Base-by-base conservation (phyloP, 2,797 vertebrate species). In the Microcaecilia unicolor region DNA sequence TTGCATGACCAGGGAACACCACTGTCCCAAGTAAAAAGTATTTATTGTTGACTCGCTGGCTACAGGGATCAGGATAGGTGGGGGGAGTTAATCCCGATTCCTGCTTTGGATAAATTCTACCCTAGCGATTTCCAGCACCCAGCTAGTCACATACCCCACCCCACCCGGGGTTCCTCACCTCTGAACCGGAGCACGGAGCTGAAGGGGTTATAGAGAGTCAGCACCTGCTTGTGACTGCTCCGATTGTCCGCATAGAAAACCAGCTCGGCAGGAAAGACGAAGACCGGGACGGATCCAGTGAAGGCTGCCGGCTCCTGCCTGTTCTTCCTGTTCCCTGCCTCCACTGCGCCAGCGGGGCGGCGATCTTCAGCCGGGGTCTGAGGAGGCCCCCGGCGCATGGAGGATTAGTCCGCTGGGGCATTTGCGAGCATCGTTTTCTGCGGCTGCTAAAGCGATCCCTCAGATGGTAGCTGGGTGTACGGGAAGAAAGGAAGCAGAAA, bases 151-250 rank as follows among this genome's bases (percentile, higher is more conserved):
- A n/a, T n/a, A n/a, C n/a, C n/a, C 14, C 20, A 4, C 12, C 26
- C 12, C 18, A 2, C 18, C 12, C 3, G 31, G 40, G 36, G 26
- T 2, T n/a, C 18, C 36, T 63, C 34, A 64, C 71, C 67, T 71
- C 65, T 76, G 56, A 78, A 84, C 34, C 37, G 54, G 29, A 83
- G 64, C 14, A 38, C 67, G 24, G 69, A 72, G 51, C 41, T 58
- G 40, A 74, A 76, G 5, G 76, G 75, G 62, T 84, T 83, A 62
- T 83, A 85, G 18, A 84, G 64, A 2, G 78, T 83, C 14, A 84
- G 60, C 30, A 79, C 61, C 48, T 72, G 72, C 37, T 70, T 55
- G 37, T 62, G 71, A 18, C 64, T 66, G 18, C 48, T 52, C 44
- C 66, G 61, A 17, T 74, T 66, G 20, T 67, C 68, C 2, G 69